Base-by-base conservation (phyloP, 2,113 vertebrate genomes). In the Atrichornis clamosus region DNA sequence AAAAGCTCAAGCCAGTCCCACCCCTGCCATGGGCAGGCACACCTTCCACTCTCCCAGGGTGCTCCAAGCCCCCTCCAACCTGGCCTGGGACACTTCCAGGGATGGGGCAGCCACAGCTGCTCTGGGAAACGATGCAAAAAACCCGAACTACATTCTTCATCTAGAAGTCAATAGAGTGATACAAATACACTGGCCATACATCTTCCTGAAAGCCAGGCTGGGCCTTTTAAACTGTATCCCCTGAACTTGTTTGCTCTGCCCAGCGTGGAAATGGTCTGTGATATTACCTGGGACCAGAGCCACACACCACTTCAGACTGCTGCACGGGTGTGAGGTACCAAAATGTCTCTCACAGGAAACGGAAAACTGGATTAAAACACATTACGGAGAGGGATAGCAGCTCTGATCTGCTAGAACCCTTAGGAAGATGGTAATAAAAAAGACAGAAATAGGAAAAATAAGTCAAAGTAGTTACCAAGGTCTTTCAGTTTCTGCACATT, bases 401-500 rank as follows among this genome's bases (percentile, higher is more conserved):
- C 44, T 20, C 12, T 5, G 22, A 3, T 3, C 6, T 8, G 76
- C 52, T 6, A 7, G 1, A 20, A 10, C 22, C 2, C 1, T 0
- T 0, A 1, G 86, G 44, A 14, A 39, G 7, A 27, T 0, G 23
- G 15, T 2, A 5, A 3, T 1, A 5, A 17, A 23, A 44, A 10
- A 15, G 6, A 6, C 0, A 7, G 12, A 28, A 24, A 37, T 39
- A 52, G 6, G 18, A 8, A 33, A 68, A 62, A 22, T 7, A 53
- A 80, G 24, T 6, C 15, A 13, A 10, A 27, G 11, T 4, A 60
- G 59, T 96, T 97, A 99, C 99, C 99, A 0, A 99, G 97, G 35
- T 99, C 98, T 58, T 98, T 98, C 23, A 99, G 97, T 16, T 98
- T 97, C 74, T 98, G 98, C 5, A 98, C 98, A 1, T 98, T 98